Percentiles rank a stretch among this genome's conserved stretches.
These are phyloP conservation scores for Burhinus oedicnemus DNA, from an alignment of 2,113 vertebrate genomes.

Conservation along the genomic window DNA sequence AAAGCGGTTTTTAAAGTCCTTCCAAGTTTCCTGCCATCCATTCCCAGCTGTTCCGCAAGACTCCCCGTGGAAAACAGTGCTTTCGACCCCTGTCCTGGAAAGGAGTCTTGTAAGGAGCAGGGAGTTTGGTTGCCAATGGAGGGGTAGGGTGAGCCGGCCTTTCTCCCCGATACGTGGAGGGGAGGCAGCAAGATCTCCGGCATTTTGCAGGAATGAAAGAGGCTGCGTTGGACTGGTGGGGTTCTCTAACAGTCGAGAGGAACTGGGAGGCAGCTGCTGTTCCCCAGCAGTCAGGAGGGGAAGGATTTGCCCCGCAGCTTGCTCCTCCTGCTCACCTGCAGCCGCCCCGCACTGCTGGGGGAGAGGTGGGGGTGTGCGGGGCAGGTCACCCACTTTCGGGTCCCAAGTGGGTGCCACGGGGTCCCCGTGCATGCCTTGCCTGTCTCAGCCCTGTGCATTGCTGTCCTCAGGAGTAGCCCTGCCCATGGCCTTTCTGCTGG, in stretches of 20 bases:
- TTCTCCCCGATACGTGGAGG: rapidly evolving
- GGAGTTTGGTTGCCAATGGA: background rate
- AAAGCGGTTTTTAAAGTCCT: background rate
- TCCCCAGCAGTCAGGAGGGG: background rate
- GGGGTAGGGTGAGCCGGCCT: slow-evolving; percentile 21
- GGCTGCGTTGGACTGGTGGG: background rate
- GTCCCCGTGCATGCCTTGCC: too few relatives aligned
- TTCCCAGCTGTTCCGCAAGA: background rate
- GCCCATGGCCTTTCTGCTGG: background rate
- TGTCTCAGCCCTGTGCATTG: background rate
- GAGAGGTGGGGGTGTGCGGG: rapidly evolving
- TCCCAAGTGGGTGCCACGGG: background rate
- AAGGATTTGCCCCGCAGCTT: background rate
- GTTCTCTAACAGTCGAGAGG: background rate
- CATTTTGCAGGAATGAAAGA: background rate
- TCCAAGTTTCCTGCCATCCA: background rate
- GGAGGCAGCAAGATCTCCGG: rapidly evolving
- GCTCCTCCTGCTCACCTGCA: background rate
- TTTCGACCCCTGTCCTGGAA: slow-evolving; percentile 45
- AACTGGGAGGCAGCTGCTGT: background rate
- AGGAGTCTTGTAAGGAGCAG: background rate
- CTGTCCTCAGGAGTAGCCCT: background rate
- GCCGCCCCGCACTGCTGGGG: background rate
- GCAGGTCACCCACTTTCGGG: background rate
- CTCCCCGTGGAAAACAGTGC: background rate